Evolutionary conservation across 1,140 invertebrate species (phyloP).

Genomic region (Drosophila asahinai): DNA sequence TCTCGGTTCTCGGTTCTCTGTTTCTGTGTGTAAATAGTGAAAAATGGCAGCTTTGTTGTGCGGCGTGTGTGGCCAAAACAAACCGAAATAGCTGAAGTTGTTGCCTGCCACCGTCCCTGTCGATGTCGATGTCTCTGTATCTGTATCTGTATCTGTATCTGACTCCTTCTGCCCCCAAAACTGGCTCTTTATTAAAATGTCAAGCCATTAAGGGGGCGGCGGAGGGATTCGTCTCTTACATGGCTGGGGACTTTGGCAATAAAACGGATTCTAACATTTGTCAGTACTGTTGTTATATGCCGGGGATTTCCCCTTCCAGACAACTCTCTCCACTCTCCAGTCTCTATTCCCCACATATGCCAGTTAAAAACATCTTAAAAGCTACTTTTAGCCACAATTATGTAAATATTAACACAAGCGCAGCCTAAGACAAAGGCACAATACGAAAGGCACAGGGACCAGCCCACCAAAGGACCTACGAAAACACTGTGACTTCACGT

Average conservation of each 20-base stretch:
- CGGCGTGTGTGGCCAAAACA: constrained; percentile 32
- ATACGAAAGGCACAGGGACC: constrained; percentile 2
- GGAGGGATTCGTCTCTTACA: background rate
- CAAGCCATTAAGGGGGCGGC: constrained; percentile 52
- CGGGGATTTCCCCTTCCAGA: background rate
- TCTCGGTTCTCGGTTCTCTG: background rate
- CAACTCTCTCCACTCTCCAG: constrained; percentile 2
- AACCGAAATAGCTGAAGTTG: constrained; percentile 63
- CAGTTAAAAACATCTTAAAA: constrained; percentile 82
- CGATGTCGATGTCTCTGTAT: too few species aligned
- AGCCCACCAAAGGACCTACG: background rate
- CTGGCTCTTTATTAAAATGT: constrained; percentile 76
- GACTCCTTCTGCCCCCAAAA: background rate
- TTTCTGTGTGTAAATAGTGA: constrained; percentile 49
- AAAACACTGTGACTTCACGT: background rate
- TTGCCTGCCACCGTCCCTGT: background rate
- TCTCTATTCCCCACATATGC: constrained; percentile 22
- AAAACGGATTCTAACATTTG: constrained; percentile 57
- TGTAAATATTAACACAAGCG: constrained; percentile 79
- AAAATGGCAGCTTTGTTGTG: constrained; percentile 33
- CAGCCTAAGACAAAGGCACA: constrained; percentile 61
- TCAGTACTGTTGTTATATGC: constrained; percentile 23
- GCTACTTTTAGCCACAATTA: constrained; percentile 82
- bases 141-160: background rate
- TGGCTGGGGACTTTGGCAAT: constrained; percentile 23